Conservation (phyloP, 2,888 invertebrate species). For the Lycaena phlaeas region DNA sequence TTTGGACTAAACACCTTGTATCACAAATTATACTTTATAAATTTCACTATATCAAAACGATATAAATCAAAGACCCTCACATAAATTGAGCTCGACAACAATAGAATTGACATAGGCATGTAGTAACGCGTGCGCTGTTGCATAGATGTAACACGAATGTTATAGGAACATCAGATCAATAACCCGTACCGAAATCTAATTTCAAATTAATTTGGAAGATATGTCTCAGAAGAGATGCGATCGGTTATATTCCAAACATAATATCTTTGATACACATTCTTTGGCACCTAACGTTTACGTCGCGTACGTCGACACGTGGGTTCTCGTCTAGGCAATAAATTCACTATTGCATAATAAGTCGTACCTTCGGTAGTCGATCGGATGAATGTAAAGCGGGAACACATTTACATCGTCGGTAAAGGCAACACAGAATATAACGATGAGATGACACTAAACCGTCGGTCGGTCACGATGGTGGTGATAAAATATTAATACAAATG, state of each 20-base stretch:
- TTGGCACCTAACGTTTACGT: slow-evolving; percentile 66
- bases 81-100: slow-evolving; percentile 66
- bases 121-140: slow-evolving; percentile 38
- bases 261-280: slow-evolving; percentile 69
- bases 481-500: slow-evolving; percentile 48
- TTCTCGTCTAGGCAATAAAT: slow-evolving; percentile 31
- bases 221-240: slow-evolving; percentile 53
- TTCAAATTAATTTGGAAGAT: slow-evolving; percentile 61
- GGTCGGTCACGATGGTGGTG: slow-evolving; percentile 46
- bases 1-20: slow-evolving; percentile 44
- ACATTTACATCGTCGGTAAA: slow-evolving; percentile 22
- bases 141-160: slow-evolving; percentile 48
- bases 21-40: slow-evolving; percentile 8
- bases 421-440: slow-evolving; percentile 53
- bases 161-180: slow-evolving; percentile 71
- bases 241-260: slow-evolving; percentile 49
- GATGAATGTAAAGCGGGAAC: too few species aligned
- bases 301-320: slow-evolving; percentile 29
- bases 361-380: slow-evolving; percentile 24
- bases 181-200: slow-evolving; percentile 65
- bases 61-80: slow-evolving; percentile 57
- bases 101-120: slow-evolving; percentile 64
- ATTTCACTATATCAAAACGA: slow-evolving; percentile 27
- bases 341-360: slow-evolving; percentile 34
- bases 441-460: slow-evolving; percentile 26